Base-by-base conservation (phyloP, 2,797 vertebrate species). In the Atherinosoma microstoma region DNA sequence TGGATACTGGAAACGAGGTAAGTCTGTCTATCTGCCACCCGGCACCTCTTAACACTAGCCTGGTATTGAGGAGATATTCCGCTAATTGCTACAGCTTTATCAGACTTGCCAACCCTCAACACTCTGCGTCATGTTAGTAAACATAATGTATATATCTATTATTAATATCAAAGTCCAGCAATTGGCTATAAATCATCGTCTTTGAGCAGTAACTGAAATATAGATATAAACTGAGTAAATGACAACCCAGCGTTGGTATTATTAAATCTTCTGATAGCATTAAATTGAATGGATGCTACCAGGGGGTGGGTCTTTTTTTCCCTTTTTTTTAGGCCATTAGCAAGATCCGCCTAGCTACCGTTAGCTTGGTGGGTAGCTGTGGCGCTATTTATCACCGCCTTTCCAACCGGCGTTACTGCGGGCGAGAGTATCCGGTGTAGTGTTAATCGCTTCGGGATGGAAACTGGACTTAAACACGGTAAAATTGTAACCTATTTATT, bases 271-370 rank as follows among this genome's bases (percentile, higher is more conserved):
- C 36, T 22, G 8, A 34, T 59, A 38, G 58, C n/a, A 56, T 82
- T 65, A n/a, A 49, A 58, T 67, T 87, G 82, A 79, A 85, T 36
- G 54, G 66, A 56, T 40, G 13, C 57, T 51, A 62, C 4, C 12
- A 54, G 79, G 80, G 84, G 88, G 88, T 70, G 76, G 84, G 84
- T 88, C 84, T 47, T 15, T 60, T 49, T 35, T 35, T 35, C 6
- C 6, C 7, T 35, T 35, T 35, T 35, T 35, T 67, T 68, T 67
- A 87, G 91, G 87, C 87, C 88, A 64, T 62, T 40, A 65, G 53
- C 30, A 64, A 87, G 87, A 86, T 80, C 90, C 83, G 84, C 81
- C 87, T 87, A 58, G 87, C 89, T 85, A 79, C 63, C 49, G 77
- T 56, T 77, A 74, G 84, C 72, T 35, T 3, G 58, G 59, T 65